These are phyloP conservation scores for Rhodinocichla rosea DNA, from an alignment of 2,113 vertebrate genomes.

Conservation along the genomic window DNA sequence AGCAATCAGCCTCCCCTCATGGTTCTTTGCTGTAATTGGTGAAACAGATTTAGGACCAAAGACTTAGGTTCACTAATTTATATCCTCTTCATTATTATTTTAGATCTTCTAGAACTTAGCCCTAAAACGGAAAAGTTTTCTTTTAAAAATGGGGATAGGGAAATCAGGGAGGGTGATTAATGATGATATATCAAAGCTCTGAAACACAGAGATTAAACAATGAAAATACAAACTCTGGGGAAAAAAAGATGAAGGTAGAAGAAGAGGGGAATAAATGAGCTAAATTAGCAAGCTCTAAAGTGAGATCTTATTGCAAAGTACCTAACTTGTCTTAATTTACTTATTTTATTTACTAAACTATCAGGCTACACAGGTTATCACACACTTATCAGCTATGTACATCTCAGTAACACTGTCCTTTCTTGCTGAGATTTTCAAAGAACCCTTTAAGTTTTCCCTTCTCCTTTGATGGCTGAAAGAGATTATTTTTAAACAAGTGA, in stretches of 20 bases:
- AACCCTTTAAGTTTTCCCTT: not conserved
- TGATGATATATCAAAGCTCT: not conserved
- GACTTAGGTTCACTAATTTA: not conserved
- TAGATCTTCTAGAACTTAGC: not conserved
- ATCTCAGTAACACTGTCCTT: not conserved
- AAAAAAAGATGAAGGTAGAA: not conserved
- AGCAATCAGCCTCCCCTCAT: not conserved
- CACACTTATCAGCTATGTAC: not conserved
- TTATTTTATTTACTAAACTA: not conserved
- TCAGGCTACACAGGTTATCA: not conserved
- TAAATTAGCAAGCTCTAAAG: not conserved
- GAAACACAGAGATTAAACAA: not conserved
- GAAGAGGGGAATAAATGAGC: not conserved
- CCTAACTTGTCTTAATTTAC: not conserved
- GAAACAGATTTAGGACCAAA: not conserved
- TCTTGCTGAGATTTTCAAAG: not conserved
- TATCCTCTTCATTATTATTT: not conserved
- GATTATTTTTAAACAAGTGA: not conserved
- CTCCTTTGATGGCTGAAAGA: rapidly evolving
- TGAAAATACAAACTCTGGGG: not conserved
- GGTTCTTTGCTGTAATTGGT: not conserved
- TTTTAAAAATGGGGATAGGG: not conserved
- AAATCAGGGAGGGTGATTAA: not conserved
- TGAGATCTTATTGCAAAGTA: not conserved
- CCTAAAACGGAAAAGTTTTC: not conserved